Conservation (phyloP, 1,140 invertebrate genomes). For the Heliconius eleuchia region DNA sequence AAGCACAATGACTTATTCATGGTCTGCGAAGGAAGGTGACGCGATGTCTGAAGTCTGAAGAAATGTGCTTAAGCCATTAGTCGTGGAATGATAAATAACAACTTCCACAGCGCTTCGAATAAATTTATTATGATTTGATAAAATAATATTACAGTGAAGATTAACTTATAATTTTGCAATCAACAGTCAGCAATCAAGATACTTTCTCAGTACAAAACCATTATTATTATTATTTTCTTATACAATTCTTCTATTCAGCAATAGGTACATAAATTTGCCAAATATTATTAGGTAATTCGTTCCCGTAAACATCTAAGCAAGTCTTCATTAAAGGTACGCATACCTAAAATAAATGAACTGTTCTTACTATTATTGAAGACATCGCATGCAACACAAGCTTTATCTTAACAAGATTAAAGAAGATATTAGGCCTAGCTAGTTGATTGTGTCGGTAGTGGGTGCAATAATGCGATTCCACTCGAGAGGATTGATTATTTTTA, state of each 20-base stretch:
- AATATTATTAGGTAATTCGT: constrained; percentile 65
- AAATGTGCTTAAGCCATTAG: constrained; percentile 43
- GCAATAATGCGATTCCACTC: too few species aligned
- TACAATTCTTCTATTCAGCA: constrained; percentile 3
- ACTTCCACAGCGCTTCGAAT: constrained; percentile 3
- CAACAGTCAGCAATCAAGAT: neutral
- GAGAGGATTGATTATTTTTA: too few species aligned
- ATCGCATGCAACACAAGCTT: too few species aligned
- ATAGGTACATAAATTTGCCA: constrained; percentile 71
- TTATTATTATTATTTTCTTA: neutral
- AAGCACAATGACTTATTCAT: constrained; percentile 76
- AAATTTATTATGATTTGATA: constrained; percentile 27
- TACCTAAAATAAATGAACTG: constrained; percentile 48
- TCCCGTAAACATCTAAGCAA: constrained; percentile 67
- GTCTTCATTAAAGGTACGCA: constrained; percentile 69
- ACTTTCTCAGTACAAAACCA: neutral
- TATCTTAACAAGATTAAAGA: too few species aligned
- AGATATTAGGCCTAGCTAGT: too few species aligned
- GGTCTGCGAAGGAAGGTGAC: constrained; percentile 59
- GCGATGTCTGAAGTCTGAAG: constrained; percentile 48
- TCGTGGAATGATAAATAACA: constrained; percentile 66
- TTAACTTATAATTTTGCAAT: neutral
- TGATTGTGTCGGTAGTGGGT: too few species aligned
- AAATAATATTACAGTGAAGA: neutral
- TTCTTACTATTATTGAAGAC: too few species aligned